Percentiles rank a stretch among this genome's conserved stretches.
phyloP scores from a whole-genome alignment of 2,113 vertebrate genomes.

The Gallinago jamesoni region DNA sequence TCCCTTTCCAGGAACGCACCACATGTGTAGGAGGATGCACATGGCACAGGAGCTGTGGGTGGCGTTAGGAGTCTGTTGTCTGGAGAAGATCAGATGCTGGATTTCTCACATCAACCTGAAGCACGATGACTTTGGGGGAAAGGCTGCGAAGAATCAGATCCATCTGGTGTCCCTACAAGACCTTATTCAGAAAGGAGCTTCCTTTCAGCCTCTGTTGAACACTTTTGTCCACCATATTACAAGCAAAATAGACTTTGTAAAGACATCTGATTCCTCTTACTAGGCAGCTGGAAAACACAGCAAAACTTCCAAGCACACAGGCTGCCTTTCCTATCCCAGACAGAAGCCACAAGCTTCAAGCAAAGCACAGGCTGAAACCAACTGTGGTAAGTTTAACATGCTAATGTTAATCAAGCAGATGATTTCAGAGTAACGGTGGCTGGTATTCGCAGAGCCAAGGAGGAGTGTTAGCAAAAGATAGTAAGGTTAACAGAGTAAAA shows the following conservation, averaged over 20 bases:
- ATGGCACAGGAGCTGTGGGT: not conserved
- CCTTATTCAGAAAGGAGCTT: not conserved
- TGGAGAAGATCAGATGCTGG: not conserved
- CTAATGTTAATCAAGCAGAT: not conserved
- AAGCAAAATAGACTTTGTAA: not conserved
- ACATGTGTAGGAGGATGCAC: fast-evolving
- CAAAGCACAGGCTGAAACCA: not conserved
- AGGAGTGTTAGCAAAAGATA: not conserved
- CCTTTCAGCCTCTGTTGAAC: not conserved
- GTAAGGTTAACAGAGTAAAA: not conserved
- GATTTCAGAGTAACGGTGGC: not conserved
- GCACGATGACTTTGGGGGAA: not conserved
- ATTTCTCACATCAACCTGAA: not conserved
- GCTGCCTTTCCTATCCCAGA: not conserved
- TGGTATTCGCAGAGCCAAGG: not conserved
- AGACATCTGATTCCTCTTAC: not conserved
- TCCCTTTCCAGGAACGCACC: not conserved
- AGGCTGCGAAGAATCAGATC: not conserved
- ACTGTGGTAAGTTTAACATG: not conserved
- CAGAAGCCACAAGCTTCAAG: not conserved
- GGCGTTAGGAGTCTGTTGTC: not conserved
- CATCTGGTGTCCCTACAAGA: not conserved
- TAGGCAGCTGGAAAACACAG: not conserved
- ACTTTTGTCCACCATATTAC: not conserved
- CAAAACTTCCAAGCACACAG: not conserved